Evolutionary conservation across 1,140 invertebrate species (phyloP).

Genomic region (Tetranychus cinnabarinus): DNA sequence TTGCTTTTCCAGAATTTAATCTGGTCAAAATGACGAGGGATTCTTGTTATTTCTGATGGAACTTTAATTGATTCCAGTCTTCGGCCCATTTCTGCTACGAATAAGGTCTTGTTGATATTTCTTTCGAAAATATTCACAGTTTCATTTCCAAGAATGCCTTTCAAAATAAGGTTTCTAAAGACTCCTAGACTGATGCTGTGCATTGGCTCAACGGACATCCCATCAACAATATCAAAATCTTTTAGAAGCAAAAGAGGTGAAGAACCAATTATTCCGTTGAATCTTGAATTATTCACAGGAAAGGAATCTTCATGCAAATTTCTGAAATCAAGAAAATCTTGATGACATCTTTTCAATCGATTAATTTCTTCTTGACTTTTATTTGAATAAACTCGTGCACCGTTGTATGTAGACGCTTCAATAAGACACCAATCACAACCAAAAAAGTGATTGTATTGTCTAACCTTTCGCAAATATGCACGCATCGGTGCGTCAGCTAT

Average conservation of each 20-base stretch:
- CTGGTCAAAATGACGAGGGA: not conserved
- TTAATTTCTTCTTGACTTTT: not conserved
- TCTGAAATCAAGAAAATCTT: not conserved
- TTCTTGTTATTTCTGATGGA: not conserved
- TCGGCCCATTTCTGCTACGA: not conserved
- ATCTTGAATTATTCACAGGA: not conserved
- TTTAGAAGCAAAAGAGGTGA: not conserved
- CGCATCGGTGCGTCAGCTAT: not conserved
- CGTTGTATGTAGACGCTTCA: not conserved
- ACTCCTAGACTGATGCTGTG: not conserved
- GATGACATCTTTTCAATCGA: not conserved
- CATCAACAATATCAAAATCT: not conserved
- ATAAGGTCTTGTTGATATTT: not conserved
- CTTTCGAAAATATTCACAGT: not conserved
- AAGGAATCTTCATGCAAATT: not conserved
- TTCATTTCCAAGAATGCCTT: not conserved
- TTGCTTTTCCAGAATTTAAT: not conserved
- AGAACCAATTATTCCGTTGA: not conserved
- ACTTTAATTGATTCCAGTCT: not conserved
- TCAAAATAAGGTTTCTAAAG: not conserved
- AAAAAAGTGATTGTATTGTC: not conserved
- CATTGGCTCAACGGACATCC: not conserved
- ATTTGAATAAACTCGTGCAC: not conserved
- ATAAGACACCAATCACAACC: not conserved
- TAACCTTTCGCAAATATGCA: not conserved